Conservation (phyloP, 2,113 vertebrate genomes). For the Parus major region DNA sequence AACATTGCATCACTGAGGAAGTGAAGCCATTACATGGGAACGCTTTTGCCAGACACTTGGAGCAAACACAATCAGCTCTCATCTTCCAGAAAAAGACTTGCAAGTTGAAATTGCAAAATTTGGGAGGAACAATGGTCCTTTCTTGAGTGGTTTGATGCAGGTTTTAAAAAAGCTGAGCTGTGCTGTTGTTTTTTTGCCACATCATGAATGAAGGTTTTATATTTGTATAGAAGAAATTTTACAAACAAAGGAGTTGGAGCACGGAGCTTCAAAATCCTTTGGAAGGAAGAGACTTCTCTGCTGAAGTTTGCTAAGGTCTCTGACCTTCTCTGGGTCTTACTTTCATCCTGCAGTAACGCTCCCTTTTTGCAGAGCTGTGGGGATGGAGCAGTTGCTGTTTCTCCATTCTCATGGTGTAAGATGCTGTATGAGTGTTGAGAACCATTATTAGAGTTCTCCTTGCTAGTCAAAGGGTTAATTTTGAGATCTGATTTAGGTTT, state of each 20-base stretch:
- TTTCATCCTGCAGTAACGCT: neutral
- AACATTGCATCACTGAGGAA: conserved; percentile 49
- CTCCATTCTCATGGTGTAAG: neutral
- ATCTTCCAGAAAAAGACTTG: conserved; percentile 11
- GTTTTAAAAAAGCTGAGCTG: neutral
- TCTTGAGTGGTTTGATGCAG: neutral
- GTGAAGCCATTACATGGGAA: conserved; percentile 30
- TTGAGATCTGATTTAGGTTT: conserved; percentile 40
- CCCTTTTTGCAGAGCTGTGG: neutral
- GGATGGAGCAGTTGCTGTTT: neutral
- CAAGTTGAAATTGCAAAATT: conserved; percentile 45
- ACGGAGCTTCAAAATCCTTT: neutral
- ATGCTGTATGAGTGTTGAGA: neutral
- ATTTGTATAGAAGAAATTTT: neutral
- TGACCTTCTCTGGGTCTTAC: neutral
- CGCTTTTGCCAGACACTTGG: neutral
- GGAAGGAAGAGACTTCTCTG: neutral
- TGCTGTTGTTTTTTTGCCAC: neutral
- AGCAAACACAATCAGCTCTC: conserved; percentile 2
- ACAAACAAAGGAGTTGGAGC: neutral
- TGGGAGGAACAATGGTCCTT: conserved; percentile 26
- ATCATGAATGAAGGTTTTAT: neutral
- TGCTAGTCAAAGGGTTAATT: conserved; percentile 59
- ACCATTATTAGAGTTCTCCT: neutral
- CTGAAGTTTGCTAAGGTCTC: neutral